Base-by-base conservation (phyloP, 2,888 invertebrate species). In the Tromatobia lineatoria region DNA sequence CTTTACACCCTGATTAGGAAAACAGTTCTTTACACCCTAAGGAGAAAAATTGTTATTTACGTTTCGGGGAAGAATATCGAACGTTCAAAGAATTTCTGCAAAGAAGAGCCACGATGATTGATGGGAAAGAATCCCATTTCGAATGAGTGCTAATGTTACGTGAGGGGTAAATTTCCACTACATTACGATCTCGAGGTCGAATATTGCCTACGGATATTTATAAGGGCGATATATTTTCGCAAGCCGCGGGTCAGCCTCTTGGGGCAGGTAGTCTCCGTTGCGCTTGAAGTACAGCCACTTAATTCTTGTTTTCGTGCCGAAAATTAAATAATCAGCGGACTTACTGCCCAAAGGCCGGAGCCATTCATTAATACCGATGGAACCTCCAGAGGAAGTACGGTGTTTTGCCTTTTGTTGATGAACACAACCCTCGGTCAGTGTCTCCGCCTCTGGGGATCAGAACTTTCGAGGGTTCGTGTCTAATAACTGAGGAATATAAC, bases 241-340 rank as follows among this genome's bases (percentile, higher is more conserved):
- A 18, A 20, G 18, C n/a, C n/a, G n/a, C n/a, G 64, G 20, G 8
- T 29, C 4, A 3, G 25, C 25, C 25, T 25, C 57, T 57, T 25
- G 42, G 59, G 42, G 18, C 83, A 79, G 83, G 83, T 83, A 83
- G n/a, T n/a, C 70, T 54, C 75, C 34, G 50, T 64, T 34, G 50
- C 47, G 54, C 54, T 73, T 70, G n/a, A 34, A 52, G 57, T 67
- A 70, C 45, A 25, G 66, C 67, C 76, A 61, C 83, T 71, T 84
- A 76, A 86, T 84, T 82, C 54, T 84, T 78, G 79, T 82, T 81
- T 84, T 82, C 75, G 66, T 59, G 66, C 47, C 50, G 81, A 82
- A 78, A 83, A 83, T 85, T 81, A 70, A 80, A 85, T 83, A 78
- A 81, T 66, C 71, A 50, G 45, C 52, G 59, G 29, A 45, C 61